phyloP scores from a whole-genome alignment of 2,888 invertebrate genomes.

The Cantharis flavilabris region DNA sequence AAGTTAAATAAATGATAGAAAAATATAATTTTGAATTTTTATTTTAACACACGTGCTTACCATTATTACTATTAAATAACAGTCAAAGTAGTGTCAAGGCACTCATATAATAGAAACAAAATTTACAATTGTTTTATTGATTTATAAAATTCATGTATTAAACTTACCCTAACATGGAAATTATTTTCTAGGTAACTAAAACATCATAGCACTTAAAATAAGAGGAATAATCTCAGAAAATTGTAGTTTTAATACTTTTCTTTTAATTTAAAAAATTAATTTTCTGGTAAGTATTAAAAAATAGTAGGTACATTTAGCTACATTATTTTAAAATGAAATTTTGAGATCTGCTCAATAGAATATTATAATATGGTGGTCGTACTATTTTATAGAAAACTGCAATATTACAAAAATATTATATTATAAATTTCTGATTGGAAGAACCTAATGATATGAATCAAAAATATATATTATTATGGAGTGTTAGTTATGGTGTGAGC shows the following conservation, averaged over 20 bases:
- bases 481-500: background rate
- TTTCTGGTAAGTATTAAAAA: background rate
- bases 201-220: background rate
- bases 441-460: background rate
- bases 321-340: background rate
- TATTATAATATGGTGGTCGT: background rate
- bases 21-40: constrained; percentile 6
- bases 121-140: constrained; percentile 5
- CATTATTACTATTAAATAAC: constrained; percentile 29
- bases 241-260: background rate
- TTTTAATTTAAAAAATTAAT: background rate
- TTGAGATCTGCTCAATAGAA: background rate
- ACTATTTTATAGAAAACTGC: background rate
- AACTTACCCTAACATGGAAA: background rate
- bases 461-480: background rate
- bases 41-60: constrained; percentile 36
- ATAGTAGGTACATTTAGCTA: background rate
- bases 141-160: background rate
- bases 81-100: constrained; percentile 35
- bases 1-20: background rate
- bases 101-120: constrained; percentile 22
- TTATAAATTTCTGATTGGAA: background rate
- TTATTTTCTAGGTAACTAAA: background rate
- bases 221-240: background rate
- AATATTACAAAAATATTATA: background rate